phyloP scores from a whole-genome alignment of 1,140 invertebrate species.

The Sminthurinus signatus region DNA sequence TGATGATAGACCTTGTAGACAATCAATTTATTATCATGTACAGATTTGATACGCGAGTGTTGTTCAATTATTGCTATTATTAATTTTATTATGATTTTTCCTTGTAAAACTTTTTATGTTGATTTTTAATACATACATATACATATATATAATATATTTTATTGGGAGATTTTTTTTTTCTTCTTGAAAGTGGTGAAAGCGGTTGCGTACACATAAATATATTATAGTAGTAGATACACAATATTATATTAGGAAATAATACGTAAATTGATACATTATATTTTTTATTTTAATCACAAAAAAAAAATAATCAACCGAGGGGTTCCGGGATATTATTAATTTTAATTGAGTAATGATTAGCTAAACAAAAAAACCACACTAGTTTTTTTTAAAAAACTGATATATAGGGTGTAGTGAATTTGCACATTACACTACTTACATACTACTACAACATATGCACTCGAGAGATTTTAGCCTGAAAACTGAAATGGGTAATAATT shows the following conservation, averaged over 20 bases:
- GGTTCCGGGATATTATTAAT: constrained; percentile 1
- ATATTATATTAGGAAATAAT: not conserved
- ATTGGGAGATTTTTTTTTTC: not conserved
- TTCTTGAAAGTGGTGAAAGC: not conserved
- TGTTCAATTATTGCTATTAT: constrained; percentile 3
- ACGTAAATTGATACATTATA: not conserved
- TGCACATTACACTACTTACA: not conserved
- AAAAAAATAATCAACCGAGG: not conserved
- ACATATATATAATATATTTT: too few species aligned
- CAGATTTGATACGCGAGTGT: constrained; percentile 5
- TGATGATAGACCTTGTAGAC: constrained; percentile 1
- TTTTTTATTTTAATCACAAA: constrained; percentile 1
- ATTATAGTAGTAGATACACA: not conserved
- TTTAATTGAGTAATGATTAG: too few species aligned
- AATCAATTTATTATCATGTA: constrained; percentile 7
- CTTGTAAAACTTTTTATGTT: not conserved
- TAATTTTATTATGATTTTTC: not conserved
- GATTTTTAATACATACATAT: not conserved
- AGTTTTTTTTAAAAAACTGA: too few species aligned
- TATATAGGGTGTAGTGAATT: not conserved
- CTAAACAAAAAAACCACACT: not conserved
- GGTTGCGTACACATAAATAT: not conserved
- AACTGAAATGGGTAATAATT: constrained; percentile 5
- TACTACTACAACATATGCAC: constrained; percentile 3
- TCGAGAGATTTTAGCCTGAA: constrained; percentile 30